These are phyloP conservation scores for Drosophila tani DNA, from an alignment of 1,140 invertebrate genomes.

Conservation along the genomic window DNA sequence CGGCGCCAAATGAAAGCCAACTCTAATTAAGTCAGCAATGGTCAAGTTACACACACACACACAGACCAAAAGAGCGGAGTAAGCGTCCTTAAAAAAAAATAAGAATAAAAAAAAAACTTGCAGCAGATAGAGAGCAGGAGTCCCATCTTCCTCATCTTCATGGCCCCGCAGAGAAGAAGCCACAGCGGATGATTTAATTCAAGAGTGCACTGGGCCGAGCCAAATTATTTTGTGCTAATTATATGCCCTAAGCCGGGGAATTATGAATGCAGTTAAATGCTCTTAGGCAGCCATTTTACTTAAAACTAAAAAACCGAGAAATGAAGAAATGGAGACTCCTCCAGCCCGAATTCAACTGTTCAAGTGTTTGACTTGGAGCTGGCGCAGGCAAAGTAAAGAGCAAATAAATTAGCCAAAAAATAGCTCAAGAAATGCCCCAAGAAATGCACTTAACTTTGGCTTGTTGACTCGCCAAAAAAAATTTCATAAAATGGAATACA, in stretches of 20 bases:
- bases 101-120: constrained; percentile 15
- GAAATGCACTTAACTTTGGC: constrained; percentile 56
- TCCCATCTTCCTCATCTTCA: constrained; percentile 26
- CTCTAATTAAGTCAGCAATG: constrained; percentile 74
- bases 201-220: constrained; percentile 43
- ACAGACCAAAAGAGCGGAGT: constrained; percentile 20
- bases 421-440: constrained; percentile 52
- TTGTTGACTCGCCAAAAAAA: constrained; percentile 45
- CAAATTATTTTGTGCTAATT: constrained; percentile 66
- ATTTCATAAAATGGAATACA: constrained; percentile 11
- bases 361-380: constrained; percentile 51
- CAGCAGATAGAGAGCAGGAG: constrained; percentile 16
- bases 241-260: constrained; percentile 31
- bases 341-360: constrained; percentile 50
- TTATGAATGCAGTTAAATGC: constrained; percentile 55
- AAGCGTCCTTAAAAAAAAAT: constrained; percentile 4
- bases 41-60: constrained; percentile 43
- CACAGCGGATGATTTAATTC: constrained; percentile 65
- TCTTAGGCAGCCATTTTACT: constrained; percentile 37
- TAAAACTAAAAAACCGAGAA: neutral
- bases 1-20: constrained; percentile 49
- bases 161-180: constrained; percentile 19
- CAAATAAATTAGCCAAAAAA: constrained; percentile 74
- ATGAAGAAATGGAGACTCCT: constrained; percentile 2
- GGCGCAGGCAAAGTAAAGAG: constrained; percentile 59